Evolutionary conservation across 2,113 vertebrate species (phyloP).

Genomic region (Crypturellus undulatus): DNA sequence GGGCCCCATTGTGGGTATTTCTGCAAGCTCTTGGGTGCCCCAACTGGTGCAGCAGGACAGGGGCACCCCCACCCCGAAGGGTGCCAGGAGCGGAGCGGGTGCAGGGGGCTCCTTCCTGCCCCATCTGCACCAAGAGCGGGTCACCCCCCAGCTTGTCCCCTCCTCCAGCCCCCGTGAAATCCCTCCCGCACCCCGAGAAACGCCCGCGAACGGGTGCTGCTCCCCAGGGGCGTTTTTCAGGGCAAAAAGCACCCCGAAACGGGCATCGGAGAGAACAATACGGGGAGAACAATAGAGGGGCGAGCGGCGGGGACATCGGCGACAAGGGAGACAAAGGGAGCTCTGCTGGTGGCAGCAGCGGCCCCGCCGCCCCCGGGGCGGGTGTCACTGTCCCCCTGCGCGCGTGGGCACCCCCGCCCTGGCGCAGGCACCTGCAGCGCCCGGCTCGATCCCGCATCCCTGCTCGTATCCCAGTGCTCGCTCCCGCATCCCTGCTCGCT

Average conservation of each 20-base stretch:
- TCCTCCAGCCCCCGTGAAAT: no score
- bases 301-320: neutral
- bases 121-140: neutral
- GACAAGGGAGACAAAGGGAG: neutral
- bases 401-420: neutral
- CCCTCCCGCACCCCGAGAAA: rapidly evolving
- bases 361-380: no score
- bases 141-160: neutral
- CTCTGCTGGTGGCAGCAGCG: neutral
- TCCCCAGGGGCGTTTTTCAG: rapidly evolving
- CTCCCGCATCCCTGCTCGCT: neutral
- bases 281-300: neutral
- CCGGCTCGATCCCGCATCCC: no score
- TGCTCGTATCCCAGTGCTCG: no score
- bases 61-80: neutral
- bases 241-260: neutral
- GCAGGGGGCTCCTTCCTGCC: neutral
- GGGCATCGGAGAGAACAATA: no score
- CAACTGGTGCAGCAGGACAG: neutral
- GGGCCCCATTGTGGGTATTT: neutral
- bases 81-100: neutral
- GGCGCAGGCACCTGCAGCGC: neutral
- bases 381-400: rapidly evolving
- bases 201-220: neutral
- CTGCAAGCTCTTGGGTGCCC: neutral